A percentile compares a stretch with the other conserved stretches of the same genome.
Conservation (phyloP, 2,888 invertebrate genomes). For the Charanyca ferruginea region DNA sequence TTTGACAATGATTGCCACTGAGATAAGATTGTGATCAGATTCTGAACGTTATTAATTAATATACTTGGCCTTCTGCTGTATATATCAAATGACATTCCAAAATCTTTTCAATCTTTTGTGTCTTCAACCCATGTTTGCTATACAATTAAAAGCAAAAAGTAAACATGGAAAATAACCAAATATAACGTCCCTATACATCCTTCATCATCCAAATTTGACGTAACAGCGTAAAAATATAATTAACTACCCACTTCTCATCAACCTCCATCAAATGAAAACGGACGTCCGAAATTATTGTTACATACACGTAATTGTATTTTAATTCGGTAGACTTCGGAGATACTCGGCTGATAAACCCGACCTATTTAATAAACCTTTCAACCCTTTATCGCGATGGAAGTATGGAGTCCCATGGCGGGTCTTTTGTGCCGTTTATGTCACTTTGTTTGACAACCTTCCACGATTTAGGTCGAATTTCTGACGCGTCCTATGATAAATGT, state of each 20-base stretch:
- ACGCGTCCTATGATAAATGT: slow-evolving; percentile 63
- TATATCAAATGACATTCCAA: too few relatives aligned
- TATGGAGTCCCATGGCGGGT: slow-evolving; percentile 52
- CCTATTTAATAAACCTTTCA: slow-evolving; percentile 69
- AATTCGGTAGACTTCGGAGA: slow-evolving; percentile 60
- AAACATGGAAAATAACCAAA: slow-evolving; percentile 18
- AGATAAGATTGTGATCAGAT: too few relatives aligned
- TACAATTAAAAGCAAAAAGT: slow-evolving; percentile 30
- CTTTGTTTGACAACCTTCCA: slow-evolving; percentile 64
- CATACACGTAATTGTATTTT: slow-evolving; percentile 63
- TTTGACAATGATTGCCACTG: too few relatives aligned
- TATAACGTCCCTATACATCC: slow-evolving; percentile 4
- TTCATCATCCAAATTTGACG: slow-evolving; percentile 28
- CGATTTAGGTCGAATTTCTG: slow-evolving; percentile 63
- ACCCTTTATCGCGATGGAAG: slow-evolving; percentile 58
- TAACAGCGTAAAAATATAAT: slow-evolving; percentile 48
- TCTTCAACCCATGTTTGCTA: slow-evolving; percentile 11
- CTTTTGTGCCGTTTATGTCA: slow-evolving; percentile 65
- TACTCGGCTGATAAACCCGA: slow-evolving; percentile 59
- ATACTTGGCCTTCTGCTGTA: too few relatives aligned
- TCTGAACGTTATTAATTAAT: too few relatives aligned
- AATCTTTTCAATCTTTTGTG: background rate
- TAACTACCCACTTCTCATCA: slow-evolving; percentile 33
- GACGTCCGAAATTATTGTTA: slow-evolving; percentile 61
- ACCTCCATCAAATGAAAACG: slow-evolving; percentile 50